Evolutionary conservation across 2,113 vertebrate genomes (phyloP).

Genomic region (Pan paniscus): DNA sequence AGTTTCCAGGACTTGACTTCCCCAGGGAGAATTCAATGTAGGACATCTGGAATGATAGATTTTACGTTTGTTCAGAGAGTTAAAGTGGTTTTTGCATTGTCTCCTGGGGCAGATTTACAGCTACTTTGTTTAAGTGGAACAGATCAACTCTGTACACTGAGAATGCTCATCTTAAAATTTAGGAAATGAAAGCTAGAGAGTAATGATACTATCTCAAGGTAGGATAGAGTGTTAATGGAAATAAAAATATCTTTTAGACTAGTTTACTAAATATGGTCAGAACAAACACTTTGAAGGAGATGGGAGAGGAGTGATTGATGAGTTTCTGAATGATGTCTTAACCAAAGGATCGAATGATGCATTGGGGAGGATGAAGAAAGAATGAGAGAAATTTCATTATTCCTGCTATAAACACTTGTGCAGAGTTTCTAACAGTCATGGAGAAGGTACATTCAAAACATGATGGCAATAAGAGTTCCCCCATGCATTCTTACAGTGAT

Average conservation of each 20-base stretch:
- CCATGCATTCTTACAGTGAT: neutral
- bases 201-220: too few species aligned
- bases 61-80: conserved; percentile 29
- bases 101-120: conserved; percentile 40
- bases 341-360: neutral
- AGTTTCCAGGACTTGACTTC: conserved; percentile 3
- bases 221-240: rapidly evolving
- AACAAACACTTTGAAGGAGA: neutral
- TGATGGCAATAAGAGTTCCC: neutral
- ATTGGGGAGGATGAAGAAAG: neutral
- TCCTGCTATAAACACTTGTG: neutral
- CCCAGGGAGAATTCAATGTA: neutral
- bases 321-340: neutral
- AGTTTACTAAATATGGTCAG: neutral
- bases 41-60: neutral
- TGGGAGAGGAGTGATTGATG: too few species aligned
- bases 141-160: neutral
- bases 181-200: neutral
- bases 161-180: neutral
- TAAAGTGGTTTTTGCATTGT: neutral
- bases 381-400: neutral
- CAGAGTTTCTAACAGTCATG: neutral
- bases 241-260: neutral
- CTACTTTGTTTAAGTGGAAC: conserved; percentile 33
- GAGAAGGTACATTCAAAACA: neutral